Conservation (phyloP, 35 echinoderm and acorn worm genomes). For the Patiria miniata region DNA sequence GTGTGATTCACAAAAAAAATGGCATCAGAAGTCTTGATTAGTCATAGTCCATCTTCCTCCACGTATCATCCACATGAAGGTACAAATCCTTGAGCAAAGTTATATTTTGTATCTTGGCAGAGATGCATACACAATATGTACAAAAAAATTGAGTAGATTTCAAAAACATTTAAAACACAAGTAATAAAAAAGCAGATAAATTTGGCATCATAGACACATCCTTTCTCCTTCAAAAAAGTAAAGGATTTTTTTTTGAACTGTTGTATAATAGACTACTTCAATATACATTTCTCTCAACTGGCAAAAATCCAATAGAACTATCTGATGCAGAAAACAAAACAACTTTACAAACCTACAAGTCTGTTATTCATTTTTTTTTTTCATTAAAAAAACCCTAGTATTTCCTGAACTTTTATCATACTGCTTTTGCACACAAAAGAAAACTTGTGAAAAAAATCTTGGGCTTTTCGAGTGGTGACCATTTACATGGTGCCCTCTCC, state of each 20-base stretch:
- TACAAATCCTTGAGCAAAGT: constrained; percentile 8
- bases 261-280: constrained; percentile 1
- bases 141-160: constrained; percentile 34
- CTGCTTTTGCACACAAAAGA: constrained; percentile 5
- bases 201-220: constrained; percentile 20
- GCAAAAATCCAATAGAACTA: constrained; percentile 3
- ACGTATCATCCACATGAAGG: background rate
- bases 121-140: constrained; percentile 29
- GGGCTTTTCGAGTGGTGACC: background rate
- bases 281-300: background rate
- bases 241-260: background rate
- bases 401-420: background rate
- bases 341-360: constrained; percentile 10
- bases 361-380: background rate
- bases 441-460: background rate
- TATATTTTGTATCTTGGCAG: constrained; percentile 14
- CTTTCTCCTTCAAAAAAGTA: constrained; percentile 2
- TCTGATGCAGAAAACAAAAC: constrained; percentile 24
- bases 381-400: background rate
- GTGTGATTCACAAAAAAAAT: constrained; percentile 4
- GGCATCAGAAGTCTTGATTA: background rate
- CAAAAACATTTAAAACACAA: constrained; percentile 21
- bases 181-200: constrained; percentile 23
- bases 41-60: background rate
- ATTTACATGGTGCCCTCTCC: constrained; percentile 48